Evolutionary conservation across 2,888 invertebrate species (phyloP).

Genomic region (Leucozona laternaria): DNA sequence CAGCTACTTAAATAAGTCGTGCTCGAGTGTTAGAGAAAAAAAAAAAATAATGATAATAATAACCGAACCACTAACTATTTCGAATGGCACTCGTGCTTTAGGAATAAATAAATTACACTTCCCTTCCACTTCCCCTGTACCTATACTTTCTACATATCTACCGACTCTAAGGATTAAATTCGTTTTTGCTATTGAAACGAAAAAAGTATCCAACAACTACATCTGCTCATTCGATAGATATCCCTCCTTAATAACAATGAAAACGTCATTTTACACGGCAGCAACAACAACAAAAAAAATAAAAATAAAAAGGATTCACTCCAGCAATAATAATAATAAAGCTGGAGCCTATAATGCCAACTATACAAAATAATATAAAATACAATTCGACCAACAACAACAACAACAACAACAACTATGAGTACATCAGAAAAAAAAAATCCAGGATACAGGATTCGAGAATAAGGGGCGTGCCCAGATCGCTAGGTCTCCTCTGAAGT

Average conservation of each 20-base stretch:
- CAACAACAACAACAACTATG: not conserved
- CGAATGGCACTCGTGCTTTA: constrained; percentile 66
- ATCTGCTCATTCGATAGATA: constrained; percentile 71
- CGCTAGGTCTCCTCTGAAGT: constrained; percentile 48
- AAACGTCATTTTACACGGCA: constrained; percentile 55
- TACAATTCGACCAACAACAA: constrained; percentile 20
- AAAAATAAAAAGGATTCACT: constrained; percentile 65
- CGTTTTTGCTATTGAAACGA: constrained; percentile 43
- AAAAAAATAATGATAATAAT: constrained; percentile 40
- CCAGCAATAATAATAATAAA: constrained; percentile 73
- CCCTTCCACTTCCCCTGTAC: not conserved
- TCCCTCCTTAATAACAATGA: constrained; percentile 71
- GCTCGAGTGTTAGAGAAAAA: constrained; percentile 48
- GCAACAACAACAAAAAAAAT: not conserved
- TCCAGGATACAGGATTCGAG: constrained; percentile 60
- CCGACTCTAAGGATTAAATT: constrained; percentile 59
- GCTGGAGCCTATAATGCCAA: constrained; percentile 73
- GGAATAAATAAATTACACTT: constrained; percentile 57
- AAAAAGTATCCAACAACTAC: constrained; percentile 61
- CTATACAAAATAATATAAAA: constrained; percentile 46
- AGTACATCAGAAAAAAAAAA: not conserved
- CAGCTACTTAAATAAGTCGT: constrained; percentile 44
- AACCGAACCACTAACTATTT: constrained; percentile 73
- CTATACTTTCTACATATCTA: not conserved
- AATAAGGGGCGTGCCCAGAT: constrained; percentile 73